Conservation (phyloP, 2,797 vertebrate species). For the Sternotherus odoratus region DNA sequence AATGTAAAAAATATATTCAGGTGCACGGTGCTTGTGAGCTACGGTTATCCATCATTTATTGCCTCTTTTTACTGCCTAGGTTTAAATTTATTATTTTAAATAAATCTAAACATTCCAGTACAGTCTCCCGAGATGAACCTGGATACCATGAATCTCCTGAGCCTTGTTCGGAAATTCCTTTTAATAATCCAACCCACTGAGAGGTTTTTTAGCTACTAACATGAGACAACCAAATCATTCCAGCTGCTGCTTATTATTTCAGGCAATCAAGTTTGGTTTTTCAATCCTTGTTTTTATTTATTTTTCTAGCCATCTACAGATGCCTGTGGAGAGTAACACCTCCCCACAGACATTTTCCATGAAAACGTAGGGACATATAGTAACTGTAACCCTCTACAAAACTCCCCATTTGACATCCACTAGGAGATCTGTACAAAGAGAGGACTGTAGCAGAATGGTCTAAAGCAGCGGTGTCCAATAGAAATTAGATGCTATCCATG, state of each 20-base stretch:
- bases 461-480: too few relatives aligned
- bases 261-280: neutral
- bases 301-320: neutral
- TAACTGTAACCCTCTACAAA: neutral
- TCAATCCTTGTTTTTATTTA: neutral
- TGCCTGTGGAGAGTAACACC: neutral
- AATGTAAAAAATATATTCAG: neutral
- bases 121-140: constrained; percentile 4
- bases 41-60: neutral
- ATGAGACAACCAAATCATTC: constrained; percentile 13
- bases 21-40: neutral
- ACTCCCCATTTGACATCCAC: neutral
- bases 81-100: constrained; percentile 33
- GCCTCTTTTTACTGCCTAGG: neutral
- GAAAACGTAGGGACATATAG: neutral
- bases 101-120: constrained; percentile 24
- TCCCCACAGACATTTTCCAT: neutral
- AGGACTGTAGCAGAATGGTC: neutral
- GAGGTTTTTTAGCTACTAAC: constrained; percentile 33
- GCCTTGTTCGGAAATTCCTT: constrained; percentile 61
- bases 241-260: constrained; percentile 27
- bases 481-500: too few relatives aligned
- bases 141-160: constrained; percentile 60
- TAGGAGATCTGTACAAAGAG: neutral
- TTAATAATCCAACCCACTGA: constrained; percentile 49